Percentiles rank a stretch among this genome's conserved stretches.
Evolutionary conservation across 2,113 vertebrate species (phyloP).

Genomic region (Nesoenas mayeri): DNA sequence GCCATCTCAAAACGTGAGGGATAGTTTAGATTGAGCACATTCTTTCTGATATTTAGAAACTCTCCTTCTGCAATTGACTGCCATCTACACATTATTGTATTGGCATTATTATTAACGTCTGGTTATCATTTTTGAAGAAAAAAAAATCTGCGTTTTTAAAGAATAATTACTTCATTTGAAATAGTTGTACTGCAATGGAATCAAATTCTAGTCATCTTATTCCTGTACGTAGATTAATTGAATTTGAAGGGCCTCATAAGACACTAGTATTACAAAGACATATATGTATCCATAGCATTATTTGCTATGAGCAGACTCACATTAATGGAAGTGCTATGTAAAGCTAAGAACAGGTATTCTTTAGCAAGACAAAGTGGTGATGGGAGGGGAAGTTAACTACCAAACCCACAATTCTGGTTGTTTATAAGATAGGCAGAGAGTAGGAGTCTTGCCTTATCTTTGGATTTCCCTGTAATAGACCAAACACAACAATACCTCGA

Average conservation of each 20-base stretch:
- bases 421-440: background rate
- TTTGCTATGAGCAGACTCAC: background rate
- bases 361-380: background rate
- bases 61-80: background rate
- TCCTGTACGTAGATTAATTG: background rate
- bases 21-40: background rate
- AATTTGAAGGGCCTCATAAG: background rate
- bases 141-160: background rate
- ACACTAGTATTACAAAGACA: background rate
- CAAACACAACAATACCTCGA: background rate
- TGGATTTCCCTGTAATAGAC: background rate
- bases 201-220: background rate
- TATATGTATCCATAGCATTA: background rate
- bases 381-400: background rate
- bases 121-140: background rate
- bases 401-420: background rate
- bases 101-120: background rate
- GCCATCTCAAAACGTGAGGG: background rate
- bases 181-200: background rate
- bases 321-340: background rate
- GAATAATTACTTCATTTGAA: background rate
- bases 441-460: background rate
- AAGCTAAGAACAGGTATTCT: background rate
- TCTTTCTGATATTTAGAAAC: background rate
- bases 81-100: background rate